Conservation (phyloP, 2,113 vertebrate species). For the Tangachromis dhanisi region DNA sequence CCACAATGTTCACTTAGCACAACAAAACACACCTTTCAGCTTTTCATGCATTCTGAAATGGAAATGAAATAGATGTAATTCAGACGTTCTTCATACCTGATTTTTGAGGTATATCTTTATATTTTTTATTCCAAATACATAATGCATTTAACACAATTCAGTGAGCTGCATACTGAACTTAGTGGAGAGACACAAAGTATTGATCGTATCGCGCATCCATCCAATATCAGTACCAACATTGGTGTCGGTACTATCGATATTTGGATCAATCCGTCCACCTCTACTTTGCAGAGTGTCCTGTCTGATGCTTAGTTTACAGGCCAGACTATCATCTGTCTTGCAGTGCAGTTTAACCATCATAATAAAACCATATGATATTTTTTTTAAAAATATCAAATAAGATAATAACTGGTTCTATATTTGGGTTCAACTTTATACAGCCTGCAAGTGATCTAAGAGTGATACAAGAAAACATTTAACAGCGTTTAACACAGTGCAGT, state of each 20-base stretch:
- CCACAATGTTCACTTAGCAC: background rate
- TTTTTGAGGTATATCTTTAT: background rate
- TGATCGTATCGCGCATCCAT: background rate
- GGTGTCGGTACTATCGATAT: background rate
- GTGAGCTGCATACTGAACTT: background rate
- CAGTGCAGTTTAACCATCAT: background rate
- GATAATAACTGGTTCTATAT: background rate
- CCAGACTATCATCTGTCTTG: background rate
- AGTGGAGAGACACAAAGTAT: background rate
- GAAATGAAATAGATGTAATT: background rate
- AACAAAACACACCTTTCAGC: background rate
- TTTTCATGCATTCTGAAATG: background rate
- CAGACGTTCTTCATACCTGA: background rate
- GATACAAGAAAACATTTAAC: background rate
- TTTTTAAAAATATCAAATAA: background rate
- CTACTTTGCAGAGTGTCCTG: background rate
- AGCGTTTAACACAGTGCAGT: slow-evolving; percentile 6
- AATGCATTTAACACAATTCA: background rate
- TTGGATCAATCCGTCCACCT: background rate
- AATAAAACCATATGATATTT: background rate
- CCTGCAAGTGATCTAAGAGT: background rate
- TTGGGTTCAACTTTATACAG: background rate
- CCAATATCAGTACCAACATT: background rate
- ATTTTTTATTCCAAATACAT: background rate
- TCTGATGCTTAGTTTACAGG: background rate